Base-by-base conservation (phyloP, 2,113 vertebrate species). In the Mastomys coucha region DNA sequence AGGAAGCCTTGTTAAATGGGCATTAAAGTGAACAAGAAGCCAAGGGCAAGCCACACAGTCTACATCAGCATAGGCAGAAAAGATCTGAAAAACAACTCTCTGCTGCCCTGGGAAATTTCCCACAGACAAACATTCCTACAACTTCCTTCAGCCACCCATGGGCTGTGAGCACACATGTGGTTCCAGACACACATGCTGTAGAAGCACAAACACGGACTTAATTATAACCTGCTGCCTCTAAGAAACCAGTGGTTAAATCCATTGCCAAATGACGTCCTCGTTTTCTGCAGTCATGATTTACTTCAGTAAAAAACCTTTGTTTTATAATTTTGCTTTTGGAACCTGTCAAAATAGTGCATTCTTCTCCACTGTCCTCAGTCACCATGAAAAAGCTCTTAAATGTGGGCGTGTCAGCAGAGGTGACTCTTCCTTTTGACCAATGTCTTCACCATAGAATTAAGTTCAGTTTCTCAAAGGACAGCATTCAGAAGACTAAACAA, bases 1-100 rank as follows among this genome's bases (percentile, higher is more conserved):
- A 70, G 36, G 20, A 86, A 84, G 85, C 31, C 92, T 73, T 85
- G 72, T 86, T 94, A 88, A 96, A 88, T 26, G 58, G 42, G 17
- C 60, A 76, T 92, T 51, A 94, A 89, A 73, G 92, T 89, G 86
- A 76, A 75, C 42, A 63, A 51, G 45, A 85, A 10, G 65, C 72
- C 45, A 82, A 90, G 39, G 65, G 70, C 85, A 97, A 88, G 89
- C 70, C 90, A 82, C 92, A 94, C 70, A 90, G 58, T 75, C 87
- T 76, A 58, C 24, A 42, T 22, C 76, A 85, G 67, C 72, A 91
- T 9, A 14, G 56, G 86, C 75, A 87, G 73, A 75, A 92, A 85
- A 86, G 75, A 91, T 58, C 92, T 81, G 63, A 89, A 65, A 20
- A n/a, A 36, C 36, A 77, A 89, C 53, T 89, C 31, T 49, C 1